Percentiles rank a stretch among this genome's conserved stretches.
Conservation (phyloP, 2,888 invertebrate species). For the Azorinus chamasolen region DNA sequence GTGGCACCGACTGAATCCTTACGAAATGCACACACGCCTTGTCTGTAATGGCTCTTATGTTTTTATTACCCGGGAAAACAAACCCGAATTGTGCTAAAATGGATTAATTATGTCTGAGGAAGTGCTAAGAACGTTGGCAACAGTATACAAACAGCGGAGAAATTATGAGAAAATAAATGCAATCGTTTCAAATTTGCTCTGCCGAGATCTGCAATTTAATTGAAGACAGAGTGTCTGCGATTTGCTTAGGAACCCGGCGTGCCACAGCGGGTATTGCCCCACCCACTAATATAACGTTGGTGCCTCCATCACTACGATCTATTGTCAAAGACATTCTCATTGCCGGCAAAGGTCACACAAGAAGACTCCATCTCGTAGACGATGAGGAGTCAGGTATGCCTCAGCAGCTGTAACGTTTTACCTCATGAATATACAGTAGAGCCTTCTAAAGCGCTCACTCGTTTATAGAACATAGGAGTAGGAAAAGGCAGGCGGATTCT, state of each 20-base stretch:
- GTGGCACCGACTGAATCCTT: neutral
- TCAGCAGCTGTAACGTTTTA: too few species aligned
- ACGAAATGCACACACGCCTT: conserved; percentile 2
- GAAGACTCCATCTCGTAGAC: too few species aligned
- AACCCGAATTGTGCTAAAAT: conserved; percentile 34
- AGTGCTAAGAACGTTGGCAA: conserved; percentile 31
- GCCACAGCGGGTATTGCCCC: too few species aligned
- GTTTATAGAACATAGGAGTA: too few species aligned
- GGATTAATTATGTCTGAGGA: conserved; percentile 26
- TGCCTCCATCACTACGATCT: too few species aligned
- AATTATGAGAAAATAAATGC: conserved; percentile 52
- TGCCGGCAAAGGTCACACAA: neutral
- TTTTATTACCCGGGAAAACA: conserved; percentile 28
- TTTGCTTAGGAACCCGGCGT: conserved; percentile 27
- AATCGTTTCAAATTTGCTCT: conserved; percentile 51
- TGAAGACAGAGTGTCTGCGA: conserved; percentile 33
- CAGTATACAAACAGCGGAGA: conserved; percentile 35
- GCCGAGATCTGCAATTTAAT: conserved; percentile 10
- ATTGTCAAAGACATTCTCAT: neutral
- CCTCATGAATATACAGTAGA: too few species aligned
- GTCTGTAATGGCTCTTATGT: neutral
- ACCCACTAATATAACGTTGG: too few species aligned
- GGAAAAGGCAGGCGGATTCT: too few species aligned
- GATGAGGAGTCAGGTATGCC: too few species aligned
- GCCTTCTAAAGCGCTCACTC: too few species aligned